Evolutionary conservation across 1,140 invertebrate genomes (phyloP).

Genomic region (Oedothorax gibbosus): DNA sequence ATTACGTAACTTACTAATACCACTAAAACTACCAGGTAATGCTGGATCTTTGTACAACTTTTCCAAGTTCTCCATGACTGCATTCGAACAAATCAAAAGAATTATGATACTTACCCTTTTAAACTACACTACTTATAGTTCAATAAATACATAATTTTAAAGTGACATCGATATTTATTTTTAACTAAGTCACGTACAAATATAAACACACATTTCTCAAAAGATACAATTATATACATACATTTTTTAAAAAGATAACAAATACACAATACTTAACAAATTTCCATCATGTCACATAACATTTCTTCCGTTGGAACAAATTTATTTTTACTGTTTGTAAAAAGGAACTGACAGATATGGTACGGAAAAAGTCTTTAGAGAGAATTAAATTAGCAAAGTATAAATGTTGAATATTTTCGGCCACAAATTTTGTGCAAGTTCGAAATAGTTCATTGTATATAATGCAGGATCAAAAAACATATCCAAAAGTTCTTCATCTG

Average conservation of each 20-base stretch:
- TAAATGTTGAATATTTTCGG: no score
- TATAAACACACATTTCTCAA: not conserved
- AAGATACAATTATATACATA: not conserved
- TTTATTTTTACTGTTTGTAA: no score
- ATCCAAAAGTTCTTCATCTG: not conserved
- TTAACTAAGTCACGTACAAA: not conserved
- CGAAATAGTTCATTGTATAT: not conserved
- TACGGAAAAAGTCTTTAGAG: no score
- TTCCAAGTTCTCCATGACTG: not conserved
- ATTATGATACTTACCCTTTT: no score
- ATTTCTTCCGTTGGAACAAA: no score
- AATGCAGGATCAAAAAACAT: not conserved
- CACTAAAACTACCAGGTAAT: not conserved
- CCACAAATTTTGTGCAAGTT: not conserved
- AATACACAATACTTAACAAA: no score
- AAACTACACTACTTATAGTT: not conserved
- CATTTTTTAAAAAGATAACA: no score
- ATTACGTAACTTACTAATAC: not conserved
- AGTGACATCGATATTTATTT: not conserved
- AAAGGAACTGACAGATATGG: no score
- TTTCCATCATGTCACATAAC: no score
- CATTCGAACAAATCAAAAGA: not conserved
- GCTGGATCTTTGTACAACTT: constrained; percentile 47
- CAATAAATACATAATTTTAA: not conserved
- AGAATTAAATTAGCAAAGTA: no score